A percentile compares a stretch with the other conserved stretches of the same genome.
These are phyloP conservation scores for Trilocha varians DNA, from an alignment of 2,888 invertebrate species.

Conservation along the genomic window DNA sequence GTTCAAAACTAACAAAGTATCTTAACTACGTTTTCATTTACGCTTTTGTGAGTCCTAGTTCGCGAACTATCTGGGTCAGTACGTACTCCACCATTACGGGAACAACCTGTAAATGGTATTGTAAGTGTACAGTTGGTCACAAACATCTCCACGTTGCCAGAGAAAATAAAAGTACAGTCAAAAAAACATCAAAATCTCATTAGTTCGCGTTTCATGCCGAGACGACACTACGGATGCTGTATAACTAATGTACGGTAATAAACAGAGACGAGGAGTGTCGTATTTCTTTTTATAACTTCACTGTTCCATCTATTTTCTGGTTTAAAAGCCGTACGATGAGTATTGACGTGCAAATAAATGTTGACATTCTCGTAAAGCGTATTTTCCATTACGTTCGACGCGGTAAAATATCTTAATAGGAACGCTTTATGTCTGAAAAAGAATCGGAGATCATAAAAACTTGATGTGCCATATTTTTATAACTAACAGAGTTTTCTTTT, in stretches of 20 bases:
- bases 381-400: neutral
- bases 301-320: slow-evolving; percentile 60
- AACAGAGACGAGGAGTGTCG: slow-evolving; percentile 67
- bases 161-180: slow-evolving; percentile 71
- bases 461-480: too few species aligned
- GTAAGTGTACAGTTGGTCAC: neutral
- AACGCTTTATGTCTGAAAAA: neutral
- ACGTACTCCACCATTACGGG: neutral
- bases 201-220: slow-evolving; percentile 71
- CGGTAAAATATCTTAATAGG: neutral
- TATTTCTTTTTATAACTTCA: slow-evolving; percentile 71
- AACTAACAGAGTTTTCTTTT: too few species aligned
- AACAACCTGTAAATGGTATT: neutral
- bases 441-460: neutral
- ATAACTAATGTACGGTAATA: slow-evolving; percentile 73
- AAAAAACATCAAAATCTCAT: slow-evolving; percentile 75
- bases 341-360: slow-evolving; percentile 29
- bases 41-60: neutral
- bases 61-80: neutral
- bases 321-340: slow-evolving; percentile 56
- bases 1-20: neutral
- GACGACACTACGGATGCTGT: slow-evolving; percentile 72
- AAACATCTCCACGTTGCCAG: slow-evolving; percentile 45
- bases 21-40: neutral
- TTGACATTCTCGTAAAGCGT: slow-evolving; percentile 4